phyloP scores from a whole-genome alignment of 2,113 vertebrate genomes.

The Erythrolamprus reginae region DNA sequence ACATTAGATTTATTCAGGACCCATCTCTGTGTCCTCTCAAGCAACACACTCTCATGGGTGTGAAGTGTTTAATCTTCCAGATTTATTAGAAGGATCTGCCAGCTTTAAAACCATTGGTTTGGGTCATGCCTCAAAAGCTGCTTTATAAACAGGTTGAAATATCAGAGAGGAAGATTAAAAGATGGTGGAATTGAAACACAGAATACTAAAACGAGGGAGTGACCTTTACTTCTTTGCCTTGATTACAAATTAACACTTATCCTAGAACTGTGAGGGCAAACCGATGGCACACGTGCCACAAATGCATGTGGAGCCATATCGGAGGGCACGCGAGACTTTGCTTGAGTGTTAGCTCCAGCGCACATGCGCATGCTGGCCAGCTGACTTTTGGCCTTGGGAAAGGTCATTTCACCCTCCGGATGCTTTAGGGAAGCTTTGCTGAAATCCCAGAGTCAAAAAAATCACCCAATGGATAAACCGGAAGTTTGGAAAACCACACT shows the following conservation, averaged over 20 bases:
- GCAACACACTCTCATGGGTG: constrained; percentile 48
- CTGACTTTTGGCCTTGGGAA: too few species aligned
- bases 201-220: constrained; percentile 7
- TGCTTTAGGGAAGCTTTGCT: too few species aligned
- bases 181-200: constrained; percentile 21
- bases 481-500: too few species aligned
- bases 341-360: too few species aligned
- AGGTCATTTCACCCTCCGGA: too few species aligned
- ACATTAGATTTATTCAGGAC: constrained; percentile 57
- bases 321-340: too few species aligned
- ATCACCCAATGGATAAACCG: too few species aligned
- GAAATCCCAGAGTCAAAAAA: too few species aligned
- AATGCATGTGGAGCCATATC: too few species aligned
- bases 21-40: constrained; percentile 45
- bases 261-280: too few species aligned
- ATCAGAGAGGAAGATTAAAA: constrained; percentile 48
- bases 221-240: background rate
- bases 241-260: background rate
- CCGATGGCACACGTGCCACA: too few species aligned
- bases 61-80: constrained; percentile 65
- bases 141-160: constrained; percentile 47
- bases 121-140: constrained; percentile 61
- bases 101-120: constrained; percentile 57
- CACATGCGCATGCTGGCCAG: too few species aligned
- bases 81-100: constrained; percentile 62